These are phyloP conservation scores for Chelonoidis abingdonii DNA, from an alignment of 2,113 vertebrate genomes.

Conservation along the genomic window DNA sequence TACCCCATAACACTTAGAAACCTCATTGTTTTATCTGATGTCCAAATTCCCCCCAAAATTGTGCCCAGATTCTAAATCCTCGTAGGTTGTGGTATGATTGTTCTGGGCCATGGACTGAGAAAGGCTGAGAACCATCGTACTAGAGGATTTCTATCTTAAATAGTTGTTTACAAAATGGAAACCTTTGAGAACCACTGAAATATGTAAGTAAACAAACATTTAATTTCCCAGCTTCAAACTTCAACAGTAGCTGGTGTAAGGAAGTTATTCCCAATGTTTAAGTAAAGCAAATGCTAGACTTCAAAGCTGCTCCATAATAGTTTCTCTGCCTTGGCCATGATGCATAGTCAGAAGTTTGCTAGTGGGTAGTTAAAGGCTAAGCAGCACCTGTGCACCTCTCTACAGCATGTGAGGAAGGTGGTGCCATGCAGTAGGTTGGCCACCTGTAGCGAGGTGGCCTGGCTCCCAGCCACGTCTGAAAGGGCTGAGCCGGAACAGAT, in stretches of 20 bases:
- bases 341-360: background rate
- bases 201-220: background rate
- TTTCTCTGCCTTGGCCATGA: background rate
- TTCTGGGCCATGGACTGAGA: background rate
- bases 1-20: background rate
- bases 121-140: background rate
- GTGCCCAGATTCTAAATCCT: background rate
- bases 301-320: background rate
- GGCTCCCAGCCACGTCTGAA: too few species aligned
- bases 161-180: background rate
- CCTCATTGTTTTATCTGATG: background rate
- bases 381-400: background rate
- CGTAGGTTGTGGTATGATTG: background rate
- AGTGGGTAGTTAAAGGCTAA: background rate
- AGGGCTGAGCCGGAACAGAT: too few species aligned
- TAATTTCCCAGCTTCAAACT: background rate
- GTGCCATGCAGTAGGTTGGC: background rate
- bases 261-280: background rate
- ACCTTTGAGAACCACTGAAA: background rate
- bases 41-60: background rate
- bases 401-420: background rate
- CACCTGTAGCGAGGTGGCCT: too few species aligned
- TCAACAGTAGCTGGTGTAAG: background rate
- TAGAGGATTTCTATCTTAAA: background rate
- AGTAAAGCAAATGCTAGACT: background rate